phyloP scores from a whole-genome alignment of 2,113 vertebrate genomes.

The Ochotona princeps region DNA sequence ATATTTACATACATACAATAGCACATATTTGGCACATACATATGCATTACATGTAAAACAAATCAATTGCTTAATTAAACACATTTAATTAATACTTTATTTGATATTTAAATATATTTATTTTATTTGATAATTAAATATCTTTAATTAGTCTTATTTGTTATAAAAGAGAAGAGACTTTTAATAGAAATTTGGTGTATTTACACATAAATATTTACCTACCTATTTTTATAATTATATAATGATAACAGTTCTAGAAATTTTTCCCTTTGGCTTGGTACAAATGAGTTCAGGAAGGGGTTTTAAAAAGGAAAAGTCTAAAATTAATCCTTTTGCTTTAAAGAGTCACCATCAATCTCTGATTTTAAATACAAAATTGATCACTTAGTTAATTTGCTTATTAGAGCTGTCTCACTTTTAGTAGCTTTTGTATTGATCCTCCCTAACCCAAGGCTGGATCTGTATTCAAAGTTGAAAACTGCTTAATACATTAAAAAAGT shows the following conservation, averaged over 20 bases:
- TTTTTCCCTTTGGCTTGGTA: neutral
- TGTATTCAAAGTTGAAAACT: neutral
- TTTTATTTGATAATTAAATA: neutral
- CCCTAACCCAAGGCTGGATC: neutral
- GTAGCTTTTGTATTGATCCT: neutral
- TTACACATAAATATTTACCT: neutral
- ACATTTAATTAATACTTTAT: too few species aligned
- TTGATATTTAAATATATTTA: neutral
- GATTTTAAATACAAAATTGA: constrained; percentile 25
- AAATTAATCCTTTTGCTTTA: constrained; percentile 5
- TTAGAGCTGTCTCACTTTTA: neutral
- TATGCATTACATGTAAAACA: neutral
- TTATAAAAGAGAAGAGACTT: neutral
- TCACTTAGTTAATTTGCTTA: neutral
- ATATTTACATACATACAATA: neutral
- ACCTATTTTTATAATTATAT: neutral
- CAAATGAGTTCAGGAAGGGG: neutral
- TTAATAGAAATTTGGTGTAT: neutral
- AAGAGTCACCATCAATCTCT: neutral
- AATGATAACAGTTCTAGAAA: neutral
- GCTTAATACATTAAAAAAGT: neutral
- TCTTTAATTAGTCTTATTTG: neutral
- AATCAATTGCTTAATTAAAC: too few species aligned
- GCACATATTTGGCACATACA: neutral
- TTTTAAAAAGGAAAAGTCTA: neutral